Base-by-base conservation (phyloP, 2,888 invertebrate species). In the Sycophila texana region DNA sequence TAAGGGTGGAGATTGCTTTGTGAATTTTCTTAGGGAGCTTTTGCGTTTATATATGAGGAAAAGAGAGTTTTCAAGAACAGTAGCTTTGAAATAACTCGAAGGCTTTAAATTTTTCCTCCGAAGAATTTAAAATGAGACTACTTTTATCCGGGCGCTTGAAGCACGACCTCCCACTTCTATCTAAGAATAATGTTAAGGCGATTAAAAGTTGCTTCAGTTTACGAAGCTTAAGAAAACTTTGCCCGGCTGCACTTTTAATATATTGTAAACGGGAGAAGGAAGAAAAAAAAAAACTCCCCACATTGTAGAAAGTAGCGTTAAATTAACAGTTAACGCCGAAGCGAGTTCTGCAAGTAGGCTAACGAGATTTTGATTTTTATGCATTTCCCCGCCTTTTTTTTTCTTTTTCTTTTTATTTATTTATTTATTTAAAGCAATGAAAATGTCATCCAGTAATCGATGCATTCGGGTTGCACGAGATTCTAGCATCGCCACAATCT, bases 201-300 rank as follows among this genome's bases (percentile, higher is more conserved):
- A 65, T 72, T 66, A 66, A 72, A 77, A 77, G 39, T 77, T 72
- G 22, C 47, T 20, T 51, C 58, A 49, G 18, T 10, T 26, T 71
- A 60, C 60, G 18, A 39, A 20, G 51, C 53, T 58, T 26, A 20
- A 20, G 39, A 26, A 68, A 71, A 71, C 57, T 66, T 58, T 18
- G 13, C 47, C 51, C 47, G 26, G 20, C 49, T 55, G 18, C 14
- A 10, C 66, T 51, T 39, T 53, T 66, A 49, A 57, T 18, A n/a
- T 72, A 58, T 77, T 39, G 47, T 57, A 49, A 18, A 1, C 39
- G 20, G 10, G n/a, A 18, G 16, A 16, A 65, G 47, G 30, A 58
- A 63, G 22, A 49, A 65, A 16, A 58, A 16, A 58, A 58, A 58
- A 70, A 63, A 63, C 57, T 22, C 51, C 7, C 61, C 22, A 4